phyloP scores from a whole-genome alignment of 2,113 vertebrate species.

The Spizaetus ornatus region DNA sequence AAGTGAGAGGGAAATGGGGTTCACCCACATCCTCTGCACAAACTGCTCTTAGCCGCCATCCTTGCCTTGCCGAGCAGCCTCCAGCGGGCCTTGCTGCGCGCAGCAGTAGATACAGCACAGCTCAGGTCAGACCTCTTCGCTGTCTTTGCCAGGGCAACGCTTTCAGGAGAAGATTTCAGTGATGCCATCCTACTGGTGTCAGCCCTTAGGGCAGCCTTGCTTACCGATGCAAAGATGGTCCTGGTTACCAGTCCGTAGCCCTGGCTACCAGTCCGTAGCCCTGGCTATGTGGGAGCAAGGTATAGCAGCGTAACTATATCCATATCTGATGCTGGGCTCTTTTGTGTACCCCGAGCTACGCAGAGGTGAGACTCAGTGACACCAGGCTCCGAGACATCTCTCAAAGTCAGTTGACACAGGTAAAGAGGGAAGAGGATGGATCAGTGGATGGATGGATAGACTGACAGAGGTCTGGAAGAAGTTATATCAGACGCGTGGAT shows the following conservation, averaged over 20 bases:
- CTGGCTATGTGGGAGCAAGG: rapidly evolving
- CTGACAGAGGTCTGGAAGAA: neutral
- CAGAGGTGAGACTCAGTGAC: neutral
- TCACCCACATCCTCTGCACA: neutral
- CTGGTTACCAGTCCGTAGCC: neutral
- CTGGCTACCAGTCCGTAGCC: neutral
- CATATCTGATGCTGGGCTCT: neutral
- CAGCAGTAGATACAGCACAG: neutral
- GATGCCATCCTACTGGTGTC: neutral
- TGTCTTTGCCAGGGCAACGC: neutral
- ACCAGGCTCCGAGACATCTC: neutral
- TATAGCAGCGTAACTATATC: rapidly evolving
- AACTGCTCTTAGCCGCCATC: neutral
- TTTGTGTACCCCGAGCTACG: neutral
- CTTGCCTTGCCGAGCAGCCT: neutral
- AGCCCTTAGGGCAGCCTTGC: neutral
- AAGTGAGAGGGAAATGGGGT: neutral
- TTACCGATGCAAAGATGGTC: neutral
- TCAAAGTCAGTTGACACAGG: neutral
- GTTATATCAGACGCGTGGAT: rapidly evolving
- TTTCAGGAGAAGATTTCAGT: neutral
- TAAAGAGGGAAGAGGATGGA: neutral
- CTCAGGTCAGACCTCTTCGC: neutral
- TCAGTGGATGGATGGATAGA: rapidly evolving
- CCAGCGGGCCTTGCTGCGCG: neutral